Evolutionary conservation across 2,113 vertebrate genomes (phyloP), one percentile per base, ranked within the genome.

Genomic region (Tauraco erythrolophus): DNA sequence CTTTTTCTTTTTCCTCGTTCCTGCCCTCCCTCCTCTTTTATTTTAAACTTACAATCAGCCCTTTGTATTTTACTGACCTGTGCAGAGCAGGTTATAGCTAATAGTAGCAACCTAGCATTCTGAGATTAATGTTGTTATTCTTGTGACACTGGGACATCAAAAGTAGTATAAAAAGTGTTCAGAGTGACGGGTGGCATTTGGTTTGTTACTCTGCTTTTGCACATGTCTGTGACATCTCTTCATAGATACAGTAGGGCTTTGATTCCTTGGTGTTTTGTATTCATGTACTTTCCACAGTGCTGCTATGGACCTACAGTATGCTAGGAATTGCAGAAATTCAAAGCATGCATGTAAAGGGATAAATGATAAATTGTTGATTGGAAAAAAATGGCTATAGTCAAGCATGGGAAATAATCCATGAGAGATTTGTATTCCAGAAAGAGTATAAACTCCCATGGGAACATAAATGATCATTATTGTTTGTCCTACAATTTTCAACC

Each of bases 241-340:
- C 46, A 58, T 46, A 83, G 65, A 76, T 91, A 94, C 95, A 94
- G 88, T 79, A 56, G 50, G 75, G 72, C 95, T 93, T 95, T 96
- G 93, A 96, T 96, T 95, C 89, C 62, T 68, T 1, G 0, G 19
- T 84, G 84, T 89, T 96, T 97, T 92, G 71, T 93, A 95, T 96
- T 96, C 97, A 84, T 94, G 85, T 71, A 87, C 71, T 97, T 90
- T 82, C 88, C 77, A 84, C 84, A 88, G 87, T 43, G 33, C 82
- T 78, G 75, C 84, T 89, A 48, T 89, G 76, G 54, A 92, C 89
- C 69, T 91, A 92, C 79, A 94, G 72, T 92, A 88, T 95, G 94
- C 72, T 96, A 57, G 70, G 93, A 94, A 98, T 96, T 92, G 92
- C 96, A 94, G 96, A 94, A 84, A 98, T 98, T 96, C 94, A 94